Percentiles rank a stretch among this genome's conserved stretches.
Conservation (phyloP, 2,797 vertebrate species). For the Huso huso region DNA sequence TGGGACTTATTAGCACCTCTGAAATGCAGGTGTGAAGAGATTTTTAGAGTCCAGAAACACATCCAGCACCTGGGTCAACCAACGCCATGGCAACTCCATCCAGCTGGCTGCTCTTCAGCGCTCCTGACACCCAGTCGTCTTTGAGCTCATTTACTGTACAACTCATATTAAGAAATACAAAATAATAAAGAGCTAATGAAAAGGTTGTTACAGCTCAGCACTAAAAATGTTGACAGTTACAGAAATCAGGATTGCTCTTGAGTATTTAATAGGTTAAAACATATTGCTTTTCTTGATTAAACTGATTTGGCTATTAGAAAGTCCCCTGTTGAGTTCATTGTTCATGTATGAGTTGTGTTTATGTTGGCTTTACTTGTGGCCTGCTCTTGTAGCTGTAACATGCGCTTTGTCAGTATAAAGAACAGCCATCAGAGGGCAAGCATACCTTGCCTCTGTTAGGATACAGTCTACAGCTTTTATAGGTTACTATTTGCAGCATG, state of each 20-base stretch:
- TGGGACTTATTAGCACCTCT: constrained; percentile 73
- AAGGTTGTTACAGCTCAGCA: constrained; percentile 20
- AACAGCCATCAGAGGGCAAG: constrained; percentile 39
- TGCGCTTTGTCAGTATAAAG: constrained; percentile 36
- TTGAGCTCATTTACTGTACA: constrained; percentile 25
- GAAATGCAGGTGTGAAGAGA: constrained; percentile 85
- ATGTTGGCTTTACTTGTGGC: constrained; percentile 15
- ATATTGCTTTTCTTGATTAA: constrained; percentile 12
- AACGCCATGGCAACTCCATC: constrained; percentile 20
- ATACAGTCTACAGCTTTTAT: constrained; percentile 1
- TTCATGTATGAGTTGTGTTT: constrained; percentile 36
- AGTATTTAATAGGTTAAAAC: constrained; percentile 21
- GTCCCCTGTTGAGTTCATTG: constrained; percentile 24
- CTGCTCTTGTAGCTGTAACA: constrained; percentile 40
- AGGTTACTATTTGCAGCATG: not conserved
- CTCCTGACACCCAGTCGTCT: constrained; percentile 29
- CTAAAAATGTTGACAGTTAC: constrained; percentile 12
- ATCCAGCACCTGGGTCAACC: constrained; percentile 15
- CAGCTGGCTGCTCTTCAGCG: constrained; percentile 40
- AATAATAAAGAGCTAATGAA: not conserved
- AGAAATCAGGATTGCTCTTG: constrained; percentile 20
- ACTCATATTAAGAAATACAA: constrained; percentile 6
- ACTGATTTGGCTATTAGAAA: constrained; percentile 16
- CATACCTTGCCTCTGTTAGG: not conserved
- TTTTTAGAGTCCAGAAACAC: constrained; percentile 6